Evolutionary conservation across 2,113 vertebrate genomes (phyloP), one percentile per base, ranked within the genome.

Genomic region (Prunella himalayana): DNA sequence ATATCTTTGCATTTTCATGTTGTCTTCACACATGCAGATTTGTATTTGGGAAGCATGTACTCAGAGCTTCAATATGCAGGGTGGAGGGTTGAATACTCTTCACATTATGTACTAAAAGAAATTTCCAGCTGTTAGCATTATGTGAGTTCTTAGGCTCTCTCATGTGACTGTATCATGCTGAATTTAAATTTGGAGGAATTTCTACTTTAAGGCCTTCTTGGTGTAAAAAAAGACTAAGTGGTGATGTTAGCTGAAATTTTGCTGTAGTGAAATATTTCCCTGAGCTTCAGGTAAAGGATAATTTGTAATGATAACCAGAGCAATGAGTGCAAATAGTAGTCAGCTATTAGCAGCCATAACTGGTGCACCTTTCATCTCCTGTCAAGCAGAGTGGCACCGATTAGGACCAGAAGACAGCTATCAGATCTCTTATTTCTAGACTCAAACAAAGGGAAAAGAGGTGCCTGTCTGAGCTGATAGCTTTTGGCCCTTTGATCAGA

Each of bases 301-400:
- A 97, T 95, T 96, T 97, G 84, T 83, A 65, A 66, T 95, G 96
- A 97, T 98, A 97, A 96, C 95, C 95, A 72, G 72, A 82, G 79
- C 98, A 98, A 98, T 96, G 96, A 95, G 86, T 80, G 95, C 84
- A 69, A 94, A 84, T 75, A 64, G 72, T 27, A 93, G 95, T 94
- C 97, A 97, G 98, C 97, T 98, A 98, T 99, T 98, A 98, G 98
- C 98, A 97, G 96, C 97, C 96, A 97, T 98, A 98, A 99, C 97
- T 98, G 98, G 98, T 86, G 88, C 97, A 97, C 97, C 98, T 99
- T 99, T 99, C 98, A 99, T 99, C 99, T 99, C 97, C 98, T 98
- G 98, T 98, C 98, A 98, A 98, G 97, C 96, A 98, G 96, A 98
- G 95, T 97, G 94, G 97, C 73, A 94, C 35, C 88, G 97, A 98